Evolutionary conservation across 2,113 vertebrate genomes (phyloP).

Genomic region (Pelodiscus sinensis): DNA sequence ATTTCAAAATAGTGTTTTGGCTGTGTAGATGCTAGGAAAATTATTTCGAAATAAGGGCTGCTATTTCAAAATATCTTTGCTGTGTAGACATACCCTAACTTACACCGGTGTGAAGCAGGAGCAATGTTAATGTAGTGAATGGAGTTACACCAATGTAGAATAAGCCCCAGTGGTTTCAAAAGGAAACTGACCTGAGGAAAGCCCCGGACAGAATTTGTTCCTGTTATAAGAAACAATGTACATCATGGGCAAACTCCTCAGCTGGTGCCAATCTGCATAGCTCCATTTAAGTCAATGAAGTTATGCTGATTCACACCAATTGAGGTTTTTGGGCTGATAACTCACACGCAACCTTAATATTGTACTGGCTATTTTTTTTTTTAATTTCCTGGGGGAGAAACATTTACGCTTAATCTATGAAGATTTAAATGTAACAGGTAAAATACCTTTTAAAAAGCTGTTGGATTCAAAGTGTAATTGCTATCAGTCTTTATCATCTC

Average conservation of each 20-base stretch:
- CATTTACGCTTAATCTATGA: conserved; percentile 31
- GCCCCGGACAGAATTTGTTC: neutral
- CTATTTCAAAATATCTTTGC: no score
- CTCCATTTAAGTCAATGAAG: neutral
- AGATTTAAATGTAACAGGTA: conserved; percentile 36
- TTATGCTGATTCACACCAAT: neutral
- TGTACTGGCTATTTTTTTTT: neutral
- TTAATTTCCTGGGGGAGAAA: neutral
- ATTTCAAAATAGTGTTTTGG: no score
- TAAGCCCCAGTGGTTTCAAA: neutral
- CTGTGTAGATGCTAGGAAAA: no score
- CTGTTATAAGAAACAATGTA: neutral
- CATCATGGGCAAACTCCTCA: neutral
- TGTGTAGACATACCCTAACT: neutral
- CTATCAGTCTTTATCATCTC: conserved; percentile 3
- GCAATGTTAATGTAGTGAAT: neutral
- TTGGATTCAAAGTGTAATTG: conserved; percentile 40
- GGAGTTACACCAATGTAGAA: neutral
- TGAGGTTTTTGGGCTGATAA: neutral
- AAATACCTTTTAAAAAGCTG: conserved; percentile 45
- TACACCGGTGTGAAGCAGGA: neutral
- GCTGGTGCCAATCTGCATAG: neutral
- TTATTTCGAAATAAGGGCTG: no score
- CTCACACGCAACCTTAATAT: conserved; percentile 5
- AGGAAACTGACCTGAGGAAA: neutral